These are phyloP conservation scores for Indicator indicator DNA, from an alignment of 2,113 vertebrate genomes.

Conservation along the genomic window DNA sequence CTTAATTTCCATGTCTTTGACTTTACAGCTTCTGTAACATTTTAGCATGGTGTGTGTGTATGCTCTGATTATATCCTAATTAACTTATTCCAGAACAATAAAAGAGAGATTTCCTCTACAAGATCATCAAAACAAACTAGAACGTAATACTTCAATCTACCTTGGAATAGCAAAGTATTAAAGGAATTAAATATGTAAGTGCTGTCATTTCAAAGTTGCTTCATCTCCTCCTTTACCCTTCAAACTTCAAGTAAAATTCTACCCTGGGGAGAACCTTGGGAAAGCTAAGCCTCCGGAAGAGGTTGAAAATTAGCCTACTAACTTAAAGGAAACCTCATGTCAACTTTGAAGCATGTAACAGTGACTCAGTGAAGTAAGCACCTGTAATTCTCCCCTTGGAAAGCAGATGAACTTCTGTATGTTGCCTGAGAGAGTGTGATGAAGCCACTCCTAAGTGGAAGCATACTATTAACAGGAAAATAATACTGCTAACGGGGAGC, in stretches of 20 bases:
- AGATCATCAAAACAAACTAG: not conserved
- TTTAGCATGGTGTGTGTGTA: not conserved
- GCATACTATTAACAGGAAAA: not conserved
- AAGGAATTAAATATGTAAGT: conserved; percentile 15
- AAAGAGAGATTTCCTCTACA: not conserved
- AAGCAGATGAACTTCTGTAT: not conserved
- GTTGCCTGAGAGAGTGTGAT: accelerated
- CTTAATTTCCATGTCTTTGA: not conserved
- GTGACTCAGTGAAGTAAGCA: not conserved
- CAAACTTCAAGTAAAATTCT: not conserved
- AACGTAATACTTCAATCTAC: conserved; percentile 23
- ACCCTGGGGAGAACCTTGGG: not conserved
- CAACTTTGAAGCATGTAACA: not conserved
- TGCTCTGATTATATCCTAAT: not conserved
- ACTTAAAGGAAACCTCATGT: not conserved
- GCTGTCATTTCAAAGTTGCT: not conserved
- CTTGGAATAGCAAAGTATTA: not conserved
- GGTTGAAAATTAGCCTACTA: not conserved
- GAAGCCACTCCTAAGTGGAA: not conserved
- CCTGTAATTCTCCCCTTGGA: not conserved
- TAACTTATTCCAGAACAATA: not conserved
- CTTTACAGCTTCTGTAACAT: not conserved
- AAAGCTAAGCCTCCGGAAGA: not conserved
- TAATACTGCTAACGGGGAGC: not conserved
- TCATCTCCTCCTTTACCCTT: not conserved